phyloP scores from a whole-genome alignment of 2,888 invertebrate species.

The Blastobasis adustella region DNA sequence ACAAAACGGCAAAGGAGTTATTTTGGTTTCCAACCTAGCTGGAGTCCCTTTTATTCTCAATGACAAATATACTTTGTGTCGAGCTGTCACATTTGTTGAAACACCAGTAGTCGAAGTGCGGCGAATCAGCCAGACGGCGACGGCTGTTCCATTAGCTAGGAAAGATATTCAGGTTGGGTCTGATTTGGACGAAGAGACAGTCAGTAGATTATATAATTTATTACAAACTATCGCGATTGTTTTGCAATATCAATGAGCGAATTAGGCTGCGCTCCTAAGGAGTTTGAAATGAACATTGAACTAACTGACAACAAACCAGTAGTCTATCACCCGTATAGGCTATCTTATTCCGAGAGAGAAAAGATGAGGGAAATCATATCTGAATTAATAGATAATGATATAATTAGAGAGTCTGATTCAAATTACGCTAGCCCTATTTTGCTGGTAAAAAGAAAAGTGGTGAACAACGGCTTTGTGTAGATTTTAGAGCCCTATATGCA shows the following conservation, averaged over 20 bases:
- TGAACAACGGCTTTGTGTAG: constrained; percentile 2
- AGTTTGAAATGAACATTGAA: constrained; percentile 1
- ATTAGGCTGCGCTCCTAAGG: neutral
- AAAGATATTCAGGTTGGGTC: neutral
- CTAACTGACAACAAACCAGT: constrained; percentile 2
- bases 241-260: neutral
- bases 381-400: neutral
- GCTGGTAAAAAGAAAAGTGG: constrained; percentile 7
- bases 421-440: constrained; percentile 1
- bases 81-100: neutral
- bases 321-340: constrained; percentile 2
- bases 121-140: neutral
- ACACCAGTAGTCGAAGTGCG: neutral
- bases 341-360: constrained; percentile 1
- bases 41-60: neutral
- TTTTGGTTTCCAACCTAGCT: neutral
- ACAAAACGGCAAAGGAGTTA: neutral
- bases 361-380: constrained; percentile 1
- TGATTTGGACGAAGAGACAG: neutral
- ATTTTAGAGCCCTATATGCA: constrained; percentile 1
- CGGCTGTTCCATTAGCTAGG: neutral
- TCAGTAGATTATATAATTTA: neutral
- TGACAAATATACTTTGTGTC: neutral
- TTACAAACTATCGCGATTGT: neutral
- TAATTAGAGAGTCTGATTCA: neutral